phyloP scores from a whole-genome alignment of 2,113 vertebrate species.

The Plecotus auritus region DNA sequence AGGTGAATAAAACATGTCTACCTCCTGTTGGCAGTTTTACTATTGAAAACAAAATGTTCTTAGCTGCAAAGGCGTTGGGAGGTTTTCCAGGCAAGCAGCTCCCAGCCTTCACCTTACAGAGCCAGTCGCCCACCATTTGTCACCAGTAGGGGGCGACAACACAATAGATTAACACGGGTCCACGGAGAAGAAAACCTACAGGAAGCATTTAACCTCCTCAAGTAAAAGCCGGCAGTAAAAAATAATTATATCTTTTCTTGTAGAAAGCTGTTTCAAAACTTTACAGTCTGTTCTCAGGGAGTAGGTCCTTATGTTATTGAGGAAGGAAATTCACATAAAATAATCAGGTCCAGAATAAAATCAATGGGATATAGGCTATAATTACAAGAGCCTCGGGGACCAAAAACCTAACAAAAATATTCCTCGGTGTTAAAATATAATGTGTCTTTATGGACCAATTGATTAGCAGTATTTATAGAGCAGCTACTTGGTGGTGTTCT shows the following conservation, averaged over 20 bases:
- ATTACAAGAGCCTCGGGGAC: neutral
- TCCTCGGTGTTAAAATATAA: neutral
- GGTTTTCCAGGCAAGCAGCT: neutral
- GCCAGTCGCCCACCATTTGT: neutral
- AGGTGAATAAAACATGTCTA: neutral
- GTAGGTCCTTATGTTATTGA: neutral
- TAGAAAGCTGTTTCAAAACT: slow-evolving; percentile 29
- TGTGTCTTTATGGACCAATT: neutral
- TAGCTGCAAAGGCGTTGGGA: neutral
- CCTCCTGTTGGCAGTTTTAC: neutral
- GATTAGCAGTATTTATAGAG: neutral
- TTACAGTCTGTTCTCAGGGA: slow-evolving; percentile 17
- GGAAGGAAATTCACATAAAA: slow-evolving; percentile 4
- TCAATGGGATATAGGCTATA: neutral
- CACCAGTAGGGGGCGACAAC: slow-evolving; percentile 57
- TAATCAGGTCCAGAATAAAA: neutral
- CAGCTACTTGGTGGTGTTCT: neutral
- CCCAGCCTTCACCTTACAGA: neutral
- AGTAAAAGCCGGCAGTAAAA: neutral
- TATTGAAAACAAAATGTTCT: neutral
- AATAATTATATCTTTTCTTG: neutral
- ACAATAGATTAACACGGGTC: neutral
- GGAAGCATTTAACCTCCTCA: neutral
- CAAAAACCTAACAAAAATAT: neutral
- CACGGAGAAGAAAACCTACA: neutral